These are phyloP conservation scores for Drosophila orosa DNA, from an alignment of 1,140 invertebrate species.

Conservation along the genomic window DNA sequence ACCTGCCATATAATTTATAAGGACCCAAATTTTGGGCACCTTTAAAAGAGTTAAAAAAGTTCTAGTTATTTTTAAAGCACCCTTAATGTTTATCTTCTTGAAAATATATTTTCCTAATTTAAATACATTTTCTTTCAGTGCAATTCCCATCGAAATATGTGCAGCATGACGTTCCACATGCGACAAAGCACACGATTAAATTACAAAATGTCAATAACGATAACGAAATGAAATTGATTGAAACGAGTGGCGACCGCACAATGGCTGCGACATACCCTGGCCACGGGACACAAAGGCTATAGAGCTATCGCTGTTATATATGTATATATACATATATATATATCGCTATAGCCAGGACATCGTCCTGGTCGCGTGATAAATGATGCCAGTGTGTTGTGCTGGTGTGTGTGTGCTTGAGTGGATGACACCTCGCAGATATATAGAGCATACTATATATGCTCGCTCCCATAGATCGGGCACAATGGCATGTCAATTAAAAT, in stretches of 20 bases:
- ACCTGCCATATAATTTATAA: no score
- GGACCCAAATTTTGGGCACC: no score
- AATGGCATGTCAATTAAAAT: conserved; percentile 81
- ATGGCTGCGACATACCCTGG: conserved; percentile 36
- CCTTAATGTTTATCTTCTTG: background rate
- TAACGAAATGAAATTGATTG: conserved; percentile 81
- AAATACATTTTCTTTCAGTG: conserved; percentile 11
- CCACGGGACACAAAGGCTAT: conserved; percentile 9
- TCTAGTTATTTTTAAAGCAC: no score
- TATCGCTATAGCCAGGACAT: conserved; percentile 2
- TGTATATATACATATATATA: background rate
- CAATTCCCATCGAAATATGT: conserved; percentile 22
- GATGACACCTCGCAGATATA: conserved; percentile 59
- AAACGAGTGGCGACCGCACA: conserved; percentile 73
- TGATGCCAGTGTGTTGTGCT: conserved; percentile 52
- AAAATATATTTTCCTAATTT: no score
- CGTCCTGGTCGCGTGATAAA: conserved; percentile 58
- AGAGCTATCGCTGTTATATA: background rate
- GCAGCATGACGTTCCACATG: conserved; percentile 47
- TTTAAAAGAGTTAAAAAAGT: no score
- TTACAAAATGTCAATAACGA: conserved; percentile 78
- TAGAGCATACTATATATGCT: conserved; percentile 12
- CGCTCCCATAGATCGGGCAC: conserved; percentile 46
- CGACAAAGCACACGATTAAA: conserved; percentile 80
- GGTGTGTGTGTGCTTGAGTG: conserved; percentile 43